Percentiles rank a stretch among this genome's conserved stretches.
Conservation (phyloP, 2,888 invertebrate genomes). For the Coenonympha arcania region DNA sequence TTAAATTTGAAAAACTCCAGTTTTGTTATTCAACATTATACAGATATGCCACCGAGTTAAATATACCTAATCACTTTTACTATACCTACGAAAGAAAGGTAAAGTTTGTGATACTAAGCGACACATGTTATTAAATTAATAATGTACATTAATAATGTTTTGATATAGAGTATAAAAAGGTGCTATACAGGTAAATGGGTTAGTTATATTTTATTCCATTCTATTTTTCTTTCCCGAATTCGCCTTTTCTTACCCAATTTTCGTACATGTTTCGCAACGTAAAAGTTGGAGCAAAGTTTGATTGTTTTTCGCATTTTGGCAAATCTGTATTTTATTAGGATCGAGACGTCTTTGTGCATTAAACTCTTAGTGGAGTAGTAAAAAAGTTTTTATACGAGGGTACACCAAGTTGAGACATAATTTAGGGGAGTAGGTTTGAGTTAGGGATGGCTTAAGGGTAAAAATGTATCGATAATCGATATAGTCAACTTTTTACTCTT, state of each 20-base stretch:
- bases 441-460: conserved; percentile 33
- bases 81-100: no score
- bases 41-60: no score
- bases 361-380: conserved; percentile 57
- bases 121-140: no score
- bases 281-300: conserved; percentile 17
- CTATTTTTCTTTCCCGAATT: not conserved
- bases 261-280: not conserved
- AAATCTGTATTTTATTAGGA: conserved; percentile 32
- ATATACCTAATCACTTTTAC: no score
- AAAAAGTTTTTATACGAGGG: conserved; percentile 52
- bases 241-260: conserved; percentile 4
- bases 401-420: conserved; percentile 50
- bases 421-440: conserved; percentile 42
- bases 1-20: no score
- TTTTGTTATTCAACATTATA: no score
- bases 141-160: no score
- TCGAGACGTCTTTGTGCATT: conserved; percentile 36
- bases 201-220: not conserved
- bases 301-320: conserved; percentile 26
- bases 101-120: no score
- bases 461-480: no score
- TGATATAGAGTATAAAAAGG: not conserved
- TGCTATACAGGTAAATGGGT: not conserved
- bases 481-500: no score